Base-by-base conservation (phyloP, 2,113 vertebrate genomes). In the Nothocercus julius region DNA sequence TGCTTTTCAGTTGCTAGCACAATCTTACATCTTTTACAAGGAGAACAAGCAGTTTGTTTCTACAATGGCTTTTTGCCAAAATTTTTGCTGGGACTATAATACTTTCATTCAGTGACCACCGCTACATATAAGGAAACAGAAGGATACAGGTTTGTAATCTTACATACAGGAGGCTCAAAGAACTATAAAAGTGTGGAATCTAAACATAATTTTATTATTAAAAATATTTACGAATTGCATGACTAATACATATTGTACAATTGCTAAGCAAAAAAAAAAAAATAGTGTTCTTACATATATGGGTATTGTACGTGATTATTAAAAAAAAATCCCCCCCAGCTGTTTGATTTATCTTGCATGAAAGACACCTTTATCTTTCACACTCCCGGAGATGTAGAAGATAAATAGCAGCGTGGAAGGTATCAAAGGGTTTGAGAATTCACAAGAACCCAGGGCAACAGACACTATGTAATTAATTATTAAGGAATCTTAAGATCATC, bases 1-100 rank as follows among this genome's bases (percentile, higher is more conserved):
- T 90, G 72, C 54, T 95, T 97, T 95, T 96, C 79, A 95, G 40
- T 59, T 95, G 54, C 84, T 93, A 61, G 38, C 27, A 89, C 87
- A 80, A 83, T 87, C 80, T 96, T 96, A 96, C 11, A 95, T 32
- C 1, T 44, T 94, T 96, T 85, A 90, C 76, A 95, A 73, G 92
- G 47, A 87, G 62, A 91, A 83, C 63, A 96, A 93, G 75, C 84
- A 95, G 38, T 59, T 92, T 87, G 85, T 91, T 97, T 91, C 75
- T 78, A 89, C 83, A 95, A 95, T 92, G 61, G 58, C 16, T 63
- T 95, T 95, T 92, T 92, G 83, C 34, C 80, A 20, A 49, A 7
- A 54, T 85, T 63, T 73, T 86, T 90, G 75, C 58, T 45, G 51
- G 22, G 34, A 92, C 94, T 89, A 66, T 92, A 93, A 63, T 81